These are phyloP conservation scores for Potamarius usumacintae DNA, from an alignment of 2,113 vertebrate species.

Conservation along the genomic window DNA sequence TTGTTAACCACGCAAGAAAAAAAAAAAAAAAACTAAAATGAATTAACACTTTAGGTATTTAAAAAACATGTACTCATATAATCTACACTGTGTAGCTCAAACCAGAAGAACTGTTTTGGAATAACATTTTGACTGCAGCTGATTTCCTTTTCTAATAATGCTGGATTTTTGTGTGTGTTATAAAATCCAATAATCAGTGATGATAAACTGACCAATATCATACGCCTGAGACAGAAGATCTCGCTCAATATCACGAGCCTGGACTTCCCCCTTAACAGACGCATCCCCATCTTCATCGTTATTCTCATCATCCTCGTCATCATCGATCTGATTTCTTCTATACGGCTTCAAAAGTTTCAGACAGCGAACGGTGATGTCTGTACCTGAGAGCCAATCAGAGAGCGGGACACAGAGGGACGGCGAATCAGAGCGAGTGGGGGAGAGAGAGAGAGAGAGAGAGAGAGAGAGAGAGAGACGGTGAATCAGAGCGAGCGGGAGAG, in stretches of 20 bases:
- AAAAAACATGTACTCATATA: too few relatives aligned
- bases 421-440: not conserved
- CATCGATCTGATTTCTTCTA: slow-evolving; percentile 75
- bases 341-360: slow-evolving; percentile 84
- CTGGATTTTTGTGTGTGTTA: too few relatives aligned
- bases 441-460: too few relatives aligned
- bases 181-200: too few relatives aligned
- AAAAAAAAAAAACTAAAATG: not conserved
- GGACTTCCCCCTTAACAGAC: slow-evolving; percentile 63
- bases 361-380: slow-evolving; percentile 83
- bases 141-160: not conserved
- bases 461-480: not conserved
- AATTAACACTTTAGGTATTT: not conserved
- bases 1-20: not conserved
- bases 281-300: slow-evolving; percentile 69
- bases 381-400: slow-evolving; percentile 72
- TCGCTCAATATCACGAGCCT: slow-evolving; percentile 82
- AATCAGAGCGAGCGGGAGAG: too few relatives aligned
- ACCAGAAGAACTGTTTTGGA: too few relatives aligned
- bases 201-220: slow-evolving; percentile 79
- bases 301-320: slow-evolving; percentile 80
- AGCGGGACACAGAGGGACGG: not conserved
- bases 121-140: not conserved
- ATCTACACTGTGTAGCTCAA: too few relatives aligned
- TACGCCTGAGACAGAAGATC: slow-evolving; percentile 90